Evolutionary conservation across 2,113 vertebrate species (phyloP).

Genomic region (Perognathus longimembris): DNA sequence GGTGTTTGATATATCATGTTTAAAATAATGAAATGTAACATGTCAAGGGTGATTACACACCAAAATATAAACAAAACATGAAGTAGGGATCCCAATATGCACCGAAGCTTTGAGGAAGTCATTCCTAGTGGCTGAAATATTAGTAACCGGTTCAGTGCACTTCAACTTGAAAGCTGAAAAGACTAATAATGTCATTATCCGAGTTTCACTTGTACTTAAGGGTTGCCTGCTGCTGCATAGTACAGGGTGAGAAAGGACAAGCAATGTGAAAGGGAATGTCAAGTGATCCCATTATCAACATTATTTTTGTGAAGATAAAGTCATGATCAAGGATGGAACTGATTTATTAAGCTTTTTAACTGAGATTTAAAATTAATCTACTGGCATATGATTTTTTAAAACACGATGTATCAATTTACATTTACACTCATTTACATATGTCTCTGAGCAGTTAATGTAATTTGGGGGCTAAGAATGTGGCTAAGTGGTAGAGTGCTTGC

Average conservation of each 20-base stretch:
- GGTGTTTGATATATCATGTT: slow-evolving; percentile 6
- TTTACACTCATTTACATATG: not conserved
- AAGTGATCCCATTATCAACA: not conserved
- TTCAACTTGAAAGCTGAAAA: slow-evolving; percentile 47
- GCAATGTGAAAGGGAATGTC: slow-evolving; percentile 25
- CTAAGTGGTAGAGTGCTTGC: no score
- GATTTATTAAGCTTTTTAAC: not conserved
- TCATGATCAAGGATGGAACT: not conserved
- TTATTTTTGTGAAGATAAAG: not conserved
- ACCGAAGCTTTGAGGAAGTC: not conserved
- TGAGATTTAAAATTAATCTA: not conserved
- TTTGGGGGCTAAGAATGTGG: no score
- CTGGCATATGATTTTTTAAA: not conserved
- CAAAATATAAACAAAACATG: slow-evolving; percentile 46
- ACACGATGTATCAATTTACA: not conserved
- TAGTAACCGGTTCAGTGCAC: slow-evolving; percentile 6
- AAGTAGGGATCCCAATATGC: not conserved
- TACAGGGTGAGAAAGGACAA: slow-evolving; percentile 6
- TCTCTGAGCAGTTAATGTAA: not conserved
- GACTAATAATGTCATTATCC: slow-evolving; percentile 29
- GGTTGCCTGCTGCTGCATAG: not conserved
- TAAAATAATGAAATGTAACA: slow-evolving; percentile 56
- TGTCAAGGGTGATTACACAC: slow-evolving; percentile 7
- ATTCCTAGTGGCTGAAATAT: slow-evolving; percentile 45
- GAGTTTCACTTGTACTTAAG: not conserved